Evolutionary conservation across 2,113 vertebrate species (phyloP), one percentile per base, ranked within the genome.

Genomic region (Mastomys natalensis): DNA sequence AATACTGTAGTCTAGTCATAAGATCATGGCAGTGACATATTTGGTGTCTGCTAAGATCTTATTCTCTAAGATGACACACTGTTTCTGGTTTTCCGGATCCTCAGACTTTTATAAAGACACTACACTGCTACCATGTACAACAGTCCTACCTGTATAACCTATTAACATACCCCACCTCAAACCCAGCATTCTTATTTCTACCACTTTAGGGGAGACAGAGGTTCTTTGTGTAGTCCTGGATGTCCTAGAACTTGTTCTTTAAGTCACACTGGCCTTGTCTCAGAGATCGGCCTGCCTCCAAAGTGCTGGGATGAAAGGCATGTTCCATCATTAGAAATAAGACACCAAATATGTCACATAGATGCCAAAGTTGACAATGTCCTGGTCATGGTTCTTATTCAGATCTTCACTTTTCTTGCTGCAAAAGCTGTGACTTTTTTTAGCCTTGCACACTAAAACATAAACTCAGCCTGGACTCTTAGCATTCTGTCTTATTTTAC

Each of bases 361-460:
- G 17, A 29, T n/a, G 0, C 15, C 73, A 77, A 2, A 12, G 2
- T 9, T 40, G 37, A 21, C 13, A 16, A 0, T 45, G 24, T 12
- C 80, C 7, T 40, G 4, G 72, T 74, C 60, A 37, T 48, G 4
- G 60, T 12, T 48, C 45, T 72, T 58, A 8, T 4, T 77, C n/a
- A 21, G 21, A 48, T 58, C 24, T 16, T 70, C 29, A 29, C 15
- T 40, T 34, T 78, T 80, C 45, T 88, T 0, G 0, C 13, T 64
- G 55, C 43, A 66, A 85, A 62, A 51, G 11, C 78, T 66, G 24
- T 2, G 1, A 48, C 31, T 51, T 77, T 19, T 4, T n/a, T 55
- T 74, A 80, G 3, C 9, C 34, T 43, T 55, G 8, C 40, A 7
- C 91, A 58, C 40, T 58, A 17, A 43, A 64, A 51, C n/a, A 12